phyloP scores from a whole-genome alignment of 2,113 vertebrate species.

The Podocnemis expansa region DNA sequence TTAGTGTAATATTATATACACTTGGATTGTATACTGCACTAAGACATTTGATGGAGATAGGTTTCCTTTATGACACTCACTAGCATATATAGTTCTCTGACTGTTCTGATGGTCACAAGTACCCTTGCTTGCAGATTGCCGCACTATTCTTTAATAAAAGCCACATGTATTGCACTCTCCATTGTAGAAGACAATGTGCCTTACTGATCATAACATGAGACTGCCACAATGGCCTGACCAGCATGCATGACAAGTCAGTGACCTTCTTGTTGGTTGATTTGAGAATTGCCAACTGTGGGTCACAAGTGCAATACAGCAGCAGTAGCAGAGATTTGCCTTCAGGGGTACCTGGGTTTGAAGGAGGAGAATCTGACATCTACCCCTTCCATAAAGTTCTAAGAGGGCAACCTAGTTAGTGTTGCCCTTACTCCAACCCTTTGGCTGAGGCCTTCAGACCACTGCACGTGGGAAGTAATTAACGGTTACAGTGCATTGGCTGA shows the following conservation, averaged over 20 bases:
- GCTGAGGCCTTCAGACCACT: not conserved
- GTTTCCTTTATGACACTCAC: not conserved
- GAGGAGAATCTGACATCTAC: not conserved
- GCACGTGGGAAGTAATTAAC: not conserved
- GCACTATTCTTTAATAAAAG: not conserved
- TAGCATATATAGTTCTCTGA: not conserved
- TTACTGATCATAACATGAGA: not conserved
- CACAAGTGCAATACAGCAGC: not conserved
- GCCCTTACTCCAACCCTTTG: not conserved
- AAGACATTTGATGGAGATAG: not conserved
- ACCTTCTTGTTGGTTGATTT: not conserved
- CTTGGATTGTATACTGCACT: not conserved
- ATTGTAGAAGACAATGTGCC: not conserved
- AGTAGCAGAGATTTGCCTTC: not conserved
- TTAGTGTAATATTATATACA: fast-evolving
- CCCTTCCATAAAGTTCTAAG: not conserved
- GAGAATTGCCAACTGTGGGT: not conserved
- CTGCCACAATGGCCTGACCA: not conserved
- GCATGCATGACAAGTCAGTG: not conserved
- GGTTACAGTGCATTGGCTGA: not conserved
- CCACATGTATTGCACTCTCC: fast-evolving
- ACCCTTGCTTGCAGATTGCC: not conserved
- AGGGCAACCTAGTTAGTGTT: not conserved
- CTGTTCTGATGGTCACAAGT: not conserved
- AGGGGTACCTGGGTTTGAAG: not conserved